Conservation (phyloP, 2,888 invertebrate genomes). For the Tinea pellionella region DNA sequence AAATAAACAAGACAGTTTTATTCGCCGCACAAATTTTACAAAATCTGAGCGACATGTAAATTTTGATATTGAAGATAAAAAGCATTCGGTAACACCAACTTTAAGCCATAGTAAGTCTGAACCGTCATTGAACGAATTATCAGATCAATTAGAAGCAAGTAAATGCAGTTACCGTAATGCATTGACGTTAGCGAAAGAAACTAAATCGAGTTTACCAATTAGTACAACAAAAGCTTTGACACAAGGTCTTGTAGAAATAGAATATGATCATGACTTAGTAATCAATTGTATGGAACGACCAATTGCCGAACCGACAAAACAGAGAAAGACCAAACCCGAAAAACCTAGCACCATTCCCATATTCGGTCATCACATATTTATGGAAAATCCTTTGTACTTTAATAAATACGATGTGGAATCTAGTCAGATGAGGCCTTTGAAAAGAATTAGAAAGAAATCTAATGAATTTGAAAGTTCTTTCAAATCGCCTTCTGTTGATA, state of each 20-base stretch:
- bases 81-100: constrained; percentile 18
- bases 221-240: constrained; percentile 55
- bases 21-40: constrained; percentile 43
- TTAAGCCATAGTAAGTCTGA: constrained; percentile 53
- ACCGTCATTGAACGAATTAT: constrained; percentile 49
- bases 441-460: constrained; percentile 57
- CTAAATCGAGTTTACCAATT: constrained; percentile 22
- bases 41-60: constrained; percentile 55
- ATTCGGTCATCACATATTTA: constrained; percentile 58
- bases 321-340: constrained; percentile 30
- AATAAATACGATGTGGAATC: constrained; percentile 44
- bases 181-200: constrained; percentile 28
- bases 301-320: constrained; percentile 17
- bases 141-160: constrained; percentile 42
- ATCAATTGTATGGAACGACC: constrained; percentile 55
- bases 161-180: constrained; percentile 37
- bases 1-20: constrained; percentile 30
- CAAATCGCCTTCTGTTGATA: constrained; percentile 56
- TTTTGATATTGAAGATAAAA: constrained; percentile 19
- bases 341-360: constrained; percentile 57
- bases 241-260: constrained; percentile 67
- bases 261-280: constrained; percentile 61
- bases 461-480: constrained; percentile 59
- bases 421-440: constrained; percentile 46
- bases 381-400: constrained; percentile 63